Base-by-base conservation (phyloP, 2,797 vertebrate species). In the Eulemur albifrons region DNA sequence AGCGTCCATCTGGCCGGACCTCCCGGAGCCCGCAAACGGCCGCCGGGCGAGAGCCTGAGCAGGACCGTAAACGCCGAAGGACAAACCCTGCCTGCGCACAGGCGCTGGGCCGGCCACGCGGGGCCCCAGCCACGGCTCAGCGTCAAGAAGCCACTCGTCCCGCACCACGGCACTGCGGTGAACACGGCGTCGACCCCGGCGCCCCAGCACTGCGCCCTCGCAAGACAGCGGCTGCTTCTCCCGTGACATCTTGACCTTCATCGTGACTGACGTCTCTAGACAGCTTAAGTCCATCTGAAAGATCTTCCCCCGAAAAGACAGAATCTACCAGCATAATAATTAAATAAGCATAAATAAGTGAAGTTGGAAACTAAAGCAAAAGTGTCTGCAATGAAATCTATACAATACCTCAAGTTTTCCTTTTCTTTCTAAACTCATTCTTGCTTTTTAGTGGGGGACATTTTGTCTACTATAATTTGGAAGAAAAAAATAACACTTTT, bases 1-100 rank as follows among this genome's bases (percentile, higher is more conserved):
- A 43, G 38, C 52, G 93, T 94, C 97, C 97, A 97, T 96, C 97
- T 97, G 97, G 95, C 93, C 48, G 2, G 17, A 43, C 85, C 91
- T 97, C 83, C 11, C 0, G 27, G 61, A 35, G 91, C 93, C 82
- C 65, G 52, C 89, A 95, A 70, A 91, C 87, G 86, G 91, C 86
- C 38, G 40, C n/a, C 85, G 52, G 57, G 72, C 4, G 7, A 94
- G 77, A 97, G 76, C 38, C 77, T n/a, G 57, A 75, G 90, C 76
- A 85, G 77, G 35, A 40, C 72, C 75, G 67, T 69, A 48, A 87
- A 57, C n/a, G 72, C 69, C 7, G 48, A 90, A 96, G 88, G 81
- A 63, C 81, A 65, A 45, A 69, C 15, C 11, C 45, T 7, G 7
- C 11, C 45, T 7, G 7, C 2, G 13, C 11, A 45, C 13, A 21